Evolutionary conservation across 2,113 vertebrate species (phyloP), one percentile per base, ranked within the genome.

Genomic region (Thunnus thynnus): DNA sequence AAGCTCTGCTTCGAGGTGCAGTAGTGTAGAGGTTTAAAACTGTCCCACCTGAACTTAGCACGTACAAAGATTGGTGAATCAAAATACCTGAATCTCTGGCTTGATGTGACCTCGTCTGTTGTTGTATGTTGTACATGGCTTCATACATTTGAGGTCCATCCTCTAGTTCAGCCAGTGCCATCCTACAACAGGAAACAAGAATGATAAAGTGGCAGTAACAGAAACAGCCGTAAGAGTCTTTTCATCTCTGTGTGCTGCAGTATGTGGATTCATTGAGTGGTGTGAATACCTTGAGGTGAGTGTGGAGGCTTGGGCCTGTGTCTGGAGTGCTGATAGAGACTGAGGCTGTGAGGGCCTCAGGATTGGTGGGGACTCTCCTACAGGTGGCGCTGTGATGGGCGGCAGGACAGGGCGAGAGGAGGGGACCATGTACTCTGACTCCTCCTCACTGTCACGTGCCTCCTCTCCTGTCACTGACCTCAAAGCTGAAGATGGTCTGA

Each of bases 361-460:
- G 63, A 93, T 82, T 2, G 84, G 76, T 17, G 80, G 56, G 41
- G 44, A 66, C 20, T 92, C 89, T 3, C 73, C 92, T 12, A 50
- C 82, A 8, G 86, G 58, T 17, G 77, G 55, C 5, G 83, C 25
- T 0, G 32, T 22, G 41, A 92, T 64, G 55, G 93, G 90, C 58
- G 94, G 94, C 66, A 96, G 90, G 51, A 95, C 76, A 1, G 97
- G 98, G 44, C 96, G 95, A 4, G 98, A 99, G 27, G 96, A 97
- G 1, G 98, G 98, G 36, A 97, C 96, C 98, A 99, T 99, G 93
- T 99, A 99, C 68, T 98, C 98, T 0, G 97, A 95, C 80, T 99
- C 98, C 69, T 98, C 97, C 8, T 96, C 96, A 0, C 93, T 96
- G 72, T 97, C 97, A 51, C 90, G 89, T 10, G 76, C 61, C 70